Percentiles rank a stretch among this genome's conserved stretches.
Evolutionary conservation across 2,113 vertebrate species (phyloP).

Genomic region (Delphinus delphis): DNA sequence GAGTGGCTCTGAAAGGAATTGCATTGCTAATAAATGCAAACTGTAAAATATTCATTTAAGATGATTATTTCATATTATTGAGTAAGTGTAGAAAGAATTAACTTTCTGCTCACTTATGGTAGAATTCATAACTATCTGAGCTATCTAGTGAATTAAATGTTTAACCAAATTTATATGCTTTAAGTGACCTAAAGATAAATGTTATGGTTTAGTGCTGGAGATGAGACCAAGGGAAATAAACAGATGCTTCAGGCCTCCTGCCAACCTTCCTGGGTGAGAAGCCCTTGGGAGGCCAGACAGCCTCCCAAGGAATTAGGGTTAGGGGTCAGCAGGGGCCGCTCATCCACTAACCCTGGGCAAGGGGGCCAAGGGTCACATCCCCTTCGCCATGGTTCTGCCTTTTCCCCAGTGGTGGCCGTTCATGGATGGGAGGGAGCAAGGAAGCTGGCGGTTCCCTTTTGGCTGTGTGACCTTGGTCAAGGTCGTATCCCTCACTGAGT

Average conservation of each 20-base stretch:
- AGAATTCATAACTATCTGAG: slow-evolving; percentile 73
- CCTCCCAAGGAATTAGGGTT: no score
- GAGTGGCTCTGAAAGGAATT: slow-evolving; percentile 81
- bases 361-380: accelerated
- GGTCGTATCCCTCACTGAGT: not conserved
- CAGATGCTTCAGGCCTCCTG: not conserved
- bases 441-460: not conserved
- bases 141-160: slow-evolving; percentile 82
- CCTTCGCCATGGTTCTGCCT: not conserved
- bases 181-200: slow-evolving; percentile 60
- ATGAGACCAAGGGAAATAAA: not conserved
- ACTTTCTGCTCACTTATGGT: slow-evolving; percentile 77
- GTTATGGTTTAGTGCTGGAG: not conserved
- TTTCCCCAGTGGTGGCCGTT: not conserved
- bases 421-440: not conserved
- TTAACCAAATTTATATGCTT: slow-evolving; percentile 73
- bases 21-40: slow-evolving; percentile 86
- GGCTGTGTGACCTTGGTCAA: not conserved
- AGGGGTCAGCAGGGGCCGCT: not conserved
- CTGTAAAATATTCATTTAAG: slow-evolving; percentile 79
- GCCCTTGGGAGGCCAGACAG: not conserved
- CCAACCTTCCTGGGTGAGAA: not conserved
- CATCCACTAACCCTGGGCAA: not conserved
- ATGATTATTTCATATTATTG: slow-evolving; percentile 73
- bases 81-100: slow-evolving; percentile 77